Evolutionary conservation across 2,113 vertebrate genomes (phyloP), one percentile per base, ranked within the genome.

Genomic region (Thomomys bottae): DNA sequence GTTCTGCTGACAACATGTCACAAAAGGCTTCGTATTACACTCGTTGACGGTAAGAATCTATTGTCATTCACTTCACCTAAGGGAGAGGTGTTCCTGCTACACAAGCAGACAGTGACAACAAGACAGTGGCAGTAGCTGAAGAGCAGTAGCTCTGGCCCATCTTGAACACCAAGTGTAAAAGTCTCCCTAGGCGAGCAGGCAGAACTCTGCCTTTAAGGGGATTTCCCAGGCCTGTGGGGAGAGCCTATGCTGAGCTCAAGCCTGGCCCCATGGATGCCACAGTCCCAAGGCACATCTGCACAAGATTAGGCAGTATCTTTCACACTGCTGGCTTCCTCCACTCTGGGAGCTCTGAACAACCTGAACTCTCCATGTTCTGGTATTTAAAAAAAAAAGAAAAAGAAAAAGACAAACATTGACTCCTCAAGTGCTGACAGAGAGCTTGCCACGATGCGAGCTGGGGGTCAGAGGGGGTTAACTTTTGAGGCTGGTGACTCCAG

Each of bases 261-360:
- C 2, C 30, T 0, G 23, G 24, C 45, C 57, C 34, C 1, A 2
- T 14, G 18, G 20, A 9, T 26, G 4, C 3, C 28, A 71, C 2
- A 2, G 45, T 38, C 73, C n/a, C 67, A n/a, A 26, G 36, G 66
- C 2, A 68, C 26, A 10, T 14, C 12, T 28, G 38, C 6, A 26
- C 21, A 6, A 9, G 5, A 28, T 10, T 66, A 90, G 78, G 21
- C 8, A 57, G 20, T 23, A 63, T 63, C 67, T 80, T 80, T 84
- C 34, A 90, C 32, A 66, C 26, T 24, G 61, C 32, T 68, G 30
- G 24, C 54, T 71, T 12, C 24, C 28, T 28, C n/a, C 10, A 66
- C 63, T n/a, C 63, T 63, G 8, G 67, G 3, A 30, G 34, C 15
- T 59, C 45, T 61, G 32, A 67, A 88, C 67, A 17, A 8, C 38